Base-by-base conservation (phyloP, 1,140 invertebrate genomes). In the Ectropis grisescens region DNA sequence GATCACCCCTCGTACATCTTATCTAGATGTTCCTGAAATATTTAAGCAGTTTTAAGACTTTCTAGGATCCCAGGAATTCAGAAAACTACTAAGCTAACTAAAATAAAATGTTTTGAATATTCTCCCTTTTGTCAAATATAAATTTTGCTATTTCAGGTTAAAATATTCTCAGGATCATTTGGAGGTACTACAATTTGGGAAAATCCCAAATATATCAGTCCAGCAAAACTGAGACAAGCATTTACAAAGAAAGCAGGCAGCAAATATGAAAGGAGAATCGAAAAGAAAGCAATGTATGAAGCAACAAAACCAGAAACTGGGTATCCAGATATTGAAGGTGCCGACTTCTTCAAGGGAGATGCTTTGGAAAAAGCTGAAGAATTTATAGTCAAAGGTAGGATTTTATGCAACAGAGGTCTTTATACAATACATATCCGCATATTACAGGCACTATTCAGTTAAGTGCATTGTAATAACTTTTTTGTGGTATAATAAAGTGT, bases 151-250 rank as follows among this genome's bases (percentile, higher is more conserved):
- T 65, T 57, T 13, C 41, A 86, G 85, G 84, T 88, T 0, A 89
- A 89, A 80, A 87, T 89, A 57, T 99, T 99, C 84, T 90, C 90
- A 41, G 93, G 91, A n/a, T 98, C 96, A 69, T 99, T 99, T 84
- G 89, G 91, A 35, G 97, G 97, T 13, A 82, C 88, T 37, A 90
- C 95, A 10, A 74, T 99, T 11, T 99, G 96, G 92, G 91, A 96
- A 54, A 99, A 99, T 87, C 88, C 93, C 1, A 72, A 91, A 50
- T 99, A 97, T 83, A 83, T 97, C 1, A 94, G 95, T 41, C 98
- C 98, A 9, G 91, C 94, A 36, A 90, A 90, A 85, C 87, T 91
- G 58, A 84, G 93, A 28, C 87, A 90, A 70, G 82, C 86, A 15
- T 53, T 93, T 2, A 88, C 85, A 29, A 87, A 90, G 57, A 85